Base-by-base conservation (phyloP, 2,113 vertebrate genomes). In the Corythoichthys intestinalis region DNA sequence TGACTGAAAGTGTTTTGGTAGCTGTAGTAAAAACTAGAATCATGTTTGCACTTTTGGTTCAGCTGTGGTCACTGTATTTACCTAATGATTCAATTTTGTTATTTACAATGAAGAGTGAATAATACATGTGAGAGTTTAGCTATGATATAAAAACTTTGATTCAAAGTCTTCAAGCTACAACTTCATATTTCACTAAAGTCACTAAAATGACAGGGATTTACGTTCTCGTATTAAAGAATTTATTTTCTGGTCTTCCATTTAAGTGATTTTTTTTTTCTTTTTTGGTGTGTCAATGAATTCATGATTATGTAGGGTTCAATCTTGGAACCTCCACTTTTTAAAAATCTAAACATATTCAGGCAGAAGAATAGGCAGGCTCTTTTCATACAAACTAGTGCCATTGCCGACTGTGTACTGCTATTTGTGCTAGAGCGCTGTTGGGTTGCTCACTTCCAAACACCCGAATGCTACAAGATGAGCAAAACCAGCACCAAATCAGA, bases 11-110 rank as follows among this genome's bases (percentile, higher is more conserved):
- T 35, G 63, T 48, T 34, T 71, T 60, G 53, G 54, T 72, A 78
- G 66, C 77, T 69, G 59, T 76, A 50, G 65, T 71, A 46, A 59
- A 69, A 77, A 69, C 3, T 72, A 67, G 68, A 59, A 66, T 65
- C 52, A 75, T 59, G 69, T 82, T 80, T 82, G 86, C 80, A 88
- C 85, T 83, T 86, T 82, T 77, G 85, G 78, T 90, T 85, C 85
- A 89, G 78, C 60, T 75, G 70, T 76, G 70, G 82, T 88, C 77
- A 83, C 65, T 80, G 66, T 72, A 74, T 76, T 86, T 78, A 56
- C 50, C 67, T 72, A 83, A 76, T 67, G 73, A 49, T 66, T 75
- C 66, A 76, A 75, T 82, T 82, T 82, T 81, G 13, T 82, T 80
- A 75, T 83, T 61, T 67, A 77, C 61, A 13, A 28, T 74, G 64